Conservation (phyloP, 2,113 vertebrate species). For the Psilopogon haemacephalus region DNA sequence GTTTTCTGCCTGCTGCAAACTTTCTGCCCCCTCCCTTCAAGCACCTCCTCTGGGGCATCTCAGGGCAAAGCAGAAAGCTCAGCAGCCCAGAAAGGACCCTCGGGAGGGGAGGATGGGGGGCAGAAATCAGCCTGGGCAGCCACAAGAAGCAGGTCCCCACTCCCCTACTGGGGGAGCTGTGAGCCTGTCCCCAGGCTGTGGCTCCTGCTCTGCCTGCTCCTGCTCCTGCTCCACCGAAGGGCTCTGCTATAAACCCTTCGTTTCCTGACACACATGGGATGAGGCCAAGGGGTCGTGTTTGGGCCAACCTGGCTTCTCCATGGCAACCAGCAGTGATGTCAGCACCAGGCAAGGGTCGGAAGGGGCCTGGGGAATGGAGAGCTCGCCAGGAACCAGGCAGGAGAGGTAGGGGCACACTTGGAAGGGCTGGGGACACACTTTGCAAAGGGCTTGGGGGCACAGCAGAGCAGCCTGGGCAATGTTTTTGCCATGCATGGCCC, state of each 20-base stretch:
- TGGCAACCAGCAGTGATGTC: conserved; percentile 22
- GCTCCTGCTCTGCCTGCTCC: neutral
- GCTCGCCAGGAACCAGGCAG: neutral
- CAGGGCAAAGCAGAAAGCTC: neutral
- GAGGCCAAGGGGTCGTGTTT: conserved; percentile 56
- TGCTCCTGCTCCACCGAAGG: neutral
- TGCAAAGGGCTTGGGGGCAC: too few relatives aligned
- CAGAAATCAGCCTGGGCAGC: neutral
- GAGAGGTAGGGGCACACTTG: neutral
- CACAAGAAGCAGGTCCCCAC: neutral
- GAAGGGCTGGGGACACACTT: too few relatives aligned
- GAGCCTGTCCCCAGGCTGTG: neutral
- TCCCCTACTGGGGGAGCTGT: neutral
- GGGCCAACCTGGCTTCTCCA: conserved; percentile 36
- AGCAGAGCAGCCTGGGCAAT: neutral
- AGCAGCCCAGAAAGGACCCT: neutral
- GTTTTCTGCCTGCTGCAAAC: neutral
- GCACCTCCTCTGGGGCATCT: neutral
- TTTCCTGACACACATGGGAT: conserved; percentile 26
- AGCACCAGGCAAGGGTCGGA: neutral
- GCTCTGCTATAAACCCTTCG: neutral
- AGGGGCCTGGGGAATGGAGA: neutral
- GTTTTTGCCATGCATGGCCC: neutral
- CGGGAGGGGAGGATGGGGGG: neutral
- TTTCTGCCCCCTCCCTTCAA: neutral